Percentiles rank a stretch among this genome's conserved stretches.
Evolutionary conservation across 2,113 vertebrate genomes (phyloP).

Genomic region (Natator depressus): DNA sequence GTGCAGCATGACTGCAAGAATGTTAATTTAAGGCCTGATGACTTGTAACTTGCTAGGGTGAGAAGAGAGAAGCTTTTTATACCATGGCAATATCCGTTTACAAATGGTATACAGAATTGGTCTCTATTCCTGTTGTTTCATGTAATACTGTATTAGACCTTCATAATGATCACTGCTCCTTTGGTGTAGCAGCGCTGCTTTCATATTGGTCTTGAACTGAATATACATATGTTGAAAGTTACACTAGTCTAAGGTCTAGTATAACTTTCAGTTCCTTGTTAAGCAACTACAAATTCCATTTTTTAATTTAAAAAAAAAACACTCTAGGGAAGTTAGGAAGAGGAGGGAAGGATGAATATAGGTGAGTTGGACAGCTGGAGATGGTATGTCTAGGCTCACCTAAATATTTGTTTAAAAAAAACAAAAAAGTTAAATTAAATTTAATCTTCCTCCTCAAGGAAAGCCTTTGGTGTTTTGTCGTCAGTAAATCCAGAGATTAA

Average conservation of each 20-base stretch:
- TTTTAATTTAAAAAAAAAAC: neutral
- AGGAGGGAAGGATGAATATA: neutral
- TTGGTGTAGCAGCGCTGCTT: neutral
- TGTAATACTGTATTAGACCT: neutral
- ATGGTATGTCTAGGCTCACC: neutral
- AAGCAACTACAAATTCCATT: neutral
- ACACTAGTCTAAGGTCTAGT: neutral
- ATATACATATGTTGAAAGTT: neutral
- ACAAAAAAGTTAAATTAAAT: neutral
- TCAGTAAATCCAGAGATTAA: neutral
- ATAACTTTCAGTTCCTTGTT: neutral
- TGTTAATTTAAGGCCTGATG: neutral
- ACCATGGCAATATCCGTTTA: neutral
- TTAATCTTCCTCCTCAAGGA: neutral
- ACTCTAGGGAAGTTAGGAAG: neutral
- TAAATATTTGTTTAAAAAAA: neutral
- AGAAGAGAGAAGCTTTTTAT: neutral
- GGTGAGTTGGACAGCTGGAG: neutral
- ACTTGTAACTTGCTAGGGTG: neutral
- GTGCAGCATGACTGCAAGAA: neutral
- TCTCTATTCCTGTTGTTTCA: neutral
- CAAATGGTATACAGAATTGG: neutral
- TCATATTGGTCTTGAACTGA: neutral
- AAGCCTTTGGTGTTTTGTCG: neutral
- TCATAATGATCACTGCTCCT: neutral